Evolutionary conservation across 2,888 invertebrate genomes (phyloP).

Genomic region (Panopea generosa): DNA sequence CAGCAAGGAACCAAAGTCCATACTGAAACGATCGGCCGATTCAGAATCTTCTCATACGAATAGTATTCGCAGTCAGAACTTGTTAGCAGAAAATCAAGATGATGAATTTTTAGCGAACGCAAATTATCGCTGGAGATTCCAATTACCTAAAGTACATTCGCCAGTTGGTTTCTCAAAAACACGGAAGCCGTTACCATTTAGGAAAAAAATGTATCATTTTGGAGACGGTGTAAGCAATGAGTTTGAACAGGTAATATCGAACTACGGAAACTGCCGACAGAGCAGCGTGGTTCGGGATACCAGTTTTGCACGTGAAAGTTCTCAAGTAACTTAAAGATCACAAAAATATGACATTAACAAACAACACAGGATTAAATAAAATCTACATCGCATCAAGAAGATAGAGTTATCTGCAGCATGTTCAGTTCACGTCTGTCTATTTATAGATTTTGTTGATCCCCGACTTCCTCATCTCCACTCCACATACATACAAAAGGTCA

Average conservation of each 20-base stretch:
- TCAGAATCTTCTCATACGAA: background rate
- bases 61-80: background rate
- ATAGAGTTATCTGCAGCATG: too few relatives aligned
- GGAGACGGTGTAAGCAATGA: constrained; percentile 56
- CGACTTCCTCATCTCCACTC: too few relatives aligned
- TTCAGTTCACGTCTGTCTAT: too few relatives aligned
- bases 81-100: constrained; percentile 12
- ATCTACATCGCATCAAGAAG: too few relatives aligned
- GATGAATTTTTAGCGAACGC: constrained; percentile 50
- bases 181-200: constrained; percentile 32
- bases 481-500: too few relatives aligned
- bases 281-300: constrained; percentile 46
- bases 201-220: constrained; percentile 53
- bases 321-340: background rate
- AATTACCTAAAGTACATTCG: constrained; percentile 51
- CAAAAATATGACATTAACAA: too few relatives aligned
- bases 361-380: too few relatives aligned
- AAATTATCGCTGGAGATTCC: constrained; percentile 49
- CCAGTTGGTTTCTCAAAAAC: constrained; percentile 19
- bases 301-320: constrained; percentile 25
- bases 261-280: constrained; percentile 61
- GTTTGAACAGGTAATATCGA: constrained; percentile 56
- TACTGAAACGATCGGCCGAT: constrained; percentile 41
- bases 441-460: too few relatives aligned
- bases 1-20: constrained; percentile 49